Evolutionary conservation across 1,140 invertebrate genomes (phyloP).

Genomic region (Leptinotarsa defecta): DNA sequence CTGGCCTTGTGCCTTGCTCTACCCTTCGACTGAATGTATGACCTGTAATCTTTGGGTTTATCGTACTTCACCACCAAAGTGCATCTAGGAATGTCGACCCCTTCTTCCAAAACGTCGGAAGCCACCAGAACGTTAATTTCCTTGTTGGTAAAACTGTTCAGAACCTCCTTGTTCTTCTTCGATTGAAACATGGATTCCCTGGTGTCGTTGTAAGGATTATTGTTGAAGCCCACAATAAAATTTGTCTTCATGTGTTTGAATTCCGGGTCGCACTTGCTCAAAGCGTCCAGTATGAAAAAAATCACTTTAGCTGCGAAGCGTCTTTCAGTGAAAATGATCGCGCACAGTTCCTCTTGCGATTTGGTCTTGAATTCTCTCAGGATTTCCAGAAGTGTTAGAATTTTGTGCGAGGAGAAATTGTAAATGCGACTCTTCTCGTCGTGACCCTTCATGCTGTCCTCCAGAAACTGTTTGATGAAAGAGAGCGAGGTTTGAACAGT

Average conservation of each 20-base stretch:
- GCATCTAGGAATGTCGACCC: conserved; percentile 81
- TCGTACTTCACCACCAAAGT: conserved; percentile 83
- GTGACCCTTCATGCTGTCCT: conserved; percentile 47
- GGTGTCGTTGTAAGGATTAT: conserved; percentile 61
- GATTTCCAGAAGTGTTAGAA: conserved; percentile 12
- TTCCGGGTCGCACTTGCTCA: conserved; percentile 55
- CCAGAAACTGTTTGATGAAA: conserved; percentile 50
- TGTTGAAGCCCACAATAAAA: conserved; percentile 71
- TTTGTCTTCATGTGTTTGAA: conserved; percentile 68
- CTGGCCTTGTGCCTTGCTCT: conserved; percentile 65
- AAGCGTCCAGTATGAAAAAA: conserved; percentile 71
- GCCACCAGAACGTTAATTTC: conserved; percentile 77
- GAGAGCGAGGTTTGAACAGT: conserved; percentile 53
- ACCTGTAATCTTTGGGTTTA: conserved; percentile 67
- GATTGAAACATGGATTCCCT: conserved; percentile 61
- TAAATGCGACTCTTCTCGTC: conserved; percentile 37
- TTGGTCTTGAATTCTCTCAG: conserved; percentile 60
- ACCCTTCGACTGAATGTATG: conserved; percentile 79
- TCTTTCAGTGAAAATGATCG: conserved; percentile 81
- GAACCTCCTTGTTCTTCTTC: conserved; percentile 61
- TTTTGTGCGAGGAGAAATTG: conserved; percentile 41
- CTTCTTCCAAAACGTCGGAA: conserved; percentile 76
- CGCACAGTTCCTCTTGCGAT: conserved; percentile 64
- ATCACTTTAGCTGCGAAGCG: conserved; percentile 78
- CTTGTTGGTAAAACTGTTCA: conserved; percentile 60